Percentiles rank a stretch among this genome's conserved stretches.
Evolutionary conservation across 1,140 invertebrate species (phyloP).

Genomic region (Eriosoma lanigerum): DNA sequence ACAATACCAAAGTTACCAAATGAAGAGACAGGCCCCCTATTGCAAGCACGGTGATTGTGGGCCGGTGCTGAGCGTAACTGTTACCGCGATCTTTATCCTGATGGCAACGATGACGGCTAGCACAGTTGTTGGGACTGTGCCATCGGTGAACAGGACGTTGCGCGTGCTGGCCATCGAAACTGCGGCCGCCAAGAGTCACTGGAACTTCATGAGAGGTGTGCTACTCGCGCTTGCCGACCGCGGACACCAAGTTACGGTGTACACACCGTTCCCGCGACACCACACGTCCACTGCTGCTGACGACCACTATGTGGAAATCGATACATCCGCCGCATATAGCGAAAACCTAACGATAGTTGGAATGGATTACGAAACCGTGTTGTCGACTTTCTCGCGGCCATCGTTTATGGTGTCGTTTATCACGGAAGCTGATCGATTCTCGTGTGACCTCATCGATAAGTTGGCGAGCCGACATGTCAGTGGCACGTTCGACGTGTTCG

Average conservation of each 20-base stretch:
- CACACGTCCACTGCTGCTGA: not conserved
- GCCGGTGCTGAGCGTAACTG: too few relatives aligned
- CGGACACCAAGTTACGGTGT: constrained; percentile 37
- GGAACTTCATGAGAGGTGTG: constrained; percentile 57
- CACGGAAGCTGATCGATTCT: not conserved
- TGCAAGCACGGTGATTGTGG: too few relatives aligned
- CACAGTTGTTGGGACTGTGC: too few relatives aligned
- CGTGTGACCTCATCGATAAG: not conserved
- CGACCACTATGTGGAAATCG: constrained; percentile 8
- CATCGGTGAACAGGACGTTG: not conserved
- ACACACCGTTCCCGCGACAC: constrained; percentile 17
- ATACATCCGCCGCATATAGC: not conserved
- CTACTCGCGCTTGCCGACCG: constrained; percentile 52
- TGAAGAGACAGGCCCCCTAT: too few relatives aligned
- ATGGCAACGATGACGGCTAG: too few relatives aligned
- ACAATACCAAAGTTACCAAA: too few relatives aligned
- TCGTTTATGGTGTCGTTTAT: not conserved
- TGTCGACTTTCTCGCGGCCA: not conserved
- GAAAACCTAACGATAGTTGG: not conserved
- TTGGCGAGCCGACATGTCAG: not conserved
- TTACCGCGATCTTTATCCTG: too few relatives aligned
- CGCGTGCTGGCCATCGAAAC: constrained; percentile 55
- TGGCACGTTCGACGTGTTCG: not conserved
- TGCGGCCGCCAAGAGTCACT: constrained; percentile 57
- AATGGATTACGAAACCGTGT: not conserved